A percentile compares a stretch with the other conserved stretches of the same genome.
phyloP scores from a whole-genome alignment of 2,888 invertebrate species.

The Chrysolina americana region DNA sequence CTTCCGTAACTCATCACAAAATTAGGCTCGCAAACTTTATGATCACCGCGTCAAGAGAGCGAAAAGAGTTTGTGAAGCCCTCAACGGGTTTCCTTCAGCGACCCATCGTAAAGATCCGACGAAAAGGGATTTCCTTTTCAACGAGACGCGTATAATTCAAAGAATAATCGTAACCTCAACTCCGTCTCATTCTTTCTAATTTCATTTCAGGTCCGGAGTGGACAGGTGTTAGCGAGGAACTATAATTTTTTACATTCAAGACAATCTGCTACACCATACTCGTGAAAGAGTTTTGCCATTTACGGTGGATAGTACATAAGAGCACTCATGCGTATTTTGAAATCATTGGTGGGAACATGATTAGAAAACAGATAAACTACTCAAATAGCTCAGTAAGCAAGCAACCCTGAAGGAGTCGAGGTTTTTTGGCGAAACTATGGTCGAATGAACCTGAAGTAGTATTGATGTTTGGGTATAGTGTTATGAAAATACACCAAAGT shows the following conservation, averaged over 20 bases:
- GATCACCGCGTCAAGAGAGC: constrained; percentile 21
- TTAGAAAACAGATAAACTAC: too few species aligned
- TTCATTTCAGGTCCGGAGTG: constrained; percentile 41
- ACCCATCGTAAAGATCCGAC: constrained; percentile 39
- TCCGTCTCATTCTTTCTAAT: constrained; percentile 52
- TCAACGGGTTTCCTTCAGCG: constrained; percentile 32
- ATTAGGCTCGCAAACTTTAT: constrained; percentile 17
- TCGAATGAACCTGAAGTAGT: too few species aligned
- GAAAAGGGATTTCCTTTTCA: constrained; percentile 35
- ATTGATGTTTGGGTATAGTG: too few species aligned
- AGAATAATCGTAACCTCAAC: constrained; percentile 56
- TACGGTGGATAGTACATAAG: too few species aligned
- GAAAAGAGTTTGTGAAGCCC: constrained; percentile 41
- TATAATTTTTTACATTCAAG: not conserved
- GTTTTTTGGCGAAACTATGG: too few species aligned
- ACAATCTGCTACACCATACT: too few species aligned
- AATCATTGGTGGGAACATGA: too few species aligned
- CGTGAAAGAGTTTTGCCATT: too few species aligned
- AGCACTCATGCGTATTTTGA: too few species aligned
- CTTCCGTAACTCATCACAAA: constrained; percentile 9
- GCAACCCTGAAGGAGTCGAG: too few species aligned
- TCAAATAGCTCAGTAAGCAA: too few species aligned
- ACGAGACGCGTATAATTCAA: constrained; percentile 47
- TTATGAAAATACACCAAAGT: too few species aligned
- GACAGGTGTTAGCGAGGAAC: not conserved